Conservation (phyloP, 2,113 vertebrate genomes). For the Halcyon malimbica region DNA sequence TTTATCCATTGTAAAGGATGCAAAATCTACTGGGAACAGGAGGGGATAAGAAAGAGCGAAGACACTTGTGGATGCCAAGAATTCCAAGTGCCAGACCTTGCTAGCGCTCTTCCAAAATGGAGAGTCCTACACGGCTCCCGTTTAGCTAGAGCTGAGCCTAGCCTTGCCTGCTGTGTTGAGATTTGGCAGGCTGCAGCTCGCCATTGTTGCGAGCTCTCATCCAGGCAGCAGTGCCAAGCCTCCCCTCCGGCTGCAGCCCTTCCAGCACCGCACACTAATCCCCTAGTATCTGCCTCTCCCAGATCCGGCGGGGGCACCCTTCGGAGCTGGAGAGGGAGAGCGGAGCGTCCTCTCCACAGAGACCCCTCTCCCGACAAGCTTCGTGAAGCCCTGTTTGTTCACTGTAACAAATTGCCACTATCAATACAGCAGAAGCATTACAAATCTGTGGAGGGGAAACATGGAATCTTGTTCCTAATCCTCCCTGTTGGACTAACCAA, state of each 20-base stretch:
- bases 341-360: neutral
- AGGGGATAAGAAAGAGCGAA: slow-evolving; percentile 66
- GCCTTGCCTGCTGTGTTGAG: slow-evolving; percentile 58
- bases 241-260: slow-evolving; percentile 43
- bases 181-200: slow-evolving; percentile 53
- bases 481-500: neutral
- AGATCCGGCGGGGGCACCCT: neutral
- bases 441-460: neutral
- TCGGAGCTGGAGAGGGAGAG: neutral
- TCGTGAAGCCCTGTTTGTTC: neutral
- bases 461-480: neutral
- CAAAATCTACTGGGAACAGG: slow-evolving; percentile 68
- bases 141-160: slow-evolving; percentile 61
- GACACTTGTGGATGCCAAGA: slow-evolving; percentile 68
- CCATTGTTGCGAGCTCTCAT: slow-evolving; percentile 33
- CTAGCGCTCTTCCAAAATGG: slow-evolving; percentile 64
- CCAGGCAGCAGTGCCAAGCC: slow-evolving; percentile 45
- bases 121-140: slow-evolving; percentile 55
- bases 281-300: slow-evolving; percentile 44
- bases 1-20: slow-evolving; percentile 71
- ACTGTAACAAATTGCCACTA: neutral
- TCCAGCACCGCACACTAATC: neutral
- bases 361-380: neutral
- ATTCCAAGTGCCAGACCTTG: slow-evolving; percentile 65
- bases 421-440: neutral